Conservation (phyloP, 2,113 vertebrate genomes). For the Peucedramus taeniatus region DNA sequence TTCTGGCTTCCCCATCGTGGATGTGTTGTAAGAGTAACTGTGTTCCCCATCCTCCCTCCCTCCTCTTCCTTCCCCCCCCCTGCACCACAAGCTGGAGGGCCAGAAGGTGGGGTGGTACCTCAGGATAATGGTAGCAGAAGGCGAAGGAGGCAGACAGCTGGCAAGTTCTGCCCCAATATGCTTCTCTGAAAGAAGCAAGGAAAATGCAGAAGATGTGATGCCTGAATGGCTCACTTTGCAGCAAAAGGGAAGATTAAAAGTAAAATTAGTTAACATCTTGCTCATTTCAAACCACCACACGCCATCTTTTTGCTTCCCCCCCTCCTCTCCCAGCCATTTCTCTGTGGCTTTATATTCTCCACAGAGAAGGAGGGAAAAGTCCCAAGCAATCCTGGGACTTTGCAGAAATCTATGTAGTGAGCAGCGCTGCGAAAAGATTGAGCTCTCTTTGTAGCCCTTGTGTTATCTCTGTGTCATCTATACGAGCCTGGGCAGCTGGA, state of each 20-base stretch:
- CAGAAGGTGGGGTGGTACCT: conserved; percentile 98
- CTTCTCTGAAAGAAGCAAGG: conserved; percentile 97
- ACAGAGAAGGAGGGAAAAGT: background rate
- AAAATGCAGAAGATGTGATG: conserved; percentile 92
- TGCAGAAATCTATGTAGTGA: background rate
- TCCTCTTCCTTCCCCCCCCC: conserved; percentile 25
- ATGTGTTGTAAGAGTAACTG: background rate
- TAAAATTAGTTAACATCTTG: conserved; percentile 90
- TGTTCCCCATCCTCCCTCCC: background rate
- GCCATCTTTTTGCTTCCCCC: background rate
- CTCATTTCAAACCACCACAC: conserved; percentile 71
- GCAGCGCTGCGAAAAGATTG: background rate
- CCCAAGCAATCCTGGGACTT: background rate
- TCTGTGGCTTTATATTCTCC: background rate
- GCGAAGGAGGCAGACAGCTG: conserved; percentile 98
- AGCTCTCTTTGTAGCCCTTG: background rate
- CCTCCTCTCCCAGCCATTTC: background rate
- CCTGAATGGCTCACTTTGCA: conserved; percentile 89
- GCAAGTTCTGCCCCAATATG: conserved; percentile 98
- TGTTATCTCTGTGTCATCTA: background rate
- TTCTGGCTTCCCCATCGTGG: background rate
- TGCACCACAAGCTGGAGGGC: conserved; percentile 86
- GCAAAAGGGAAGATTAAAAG: conserved; percentile 89
- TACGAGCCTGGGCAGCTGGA: background rate
- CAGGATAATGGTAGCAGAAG: conserved; percentile 98